A percentile compares a stretch with the other conserved stretches of the same genome.
These are phyloP conservation scores for Oplegnathus fasciatus DNA, from an alignment of 2,113 vertebrate species.

Conservation along the genomic window DNA sequence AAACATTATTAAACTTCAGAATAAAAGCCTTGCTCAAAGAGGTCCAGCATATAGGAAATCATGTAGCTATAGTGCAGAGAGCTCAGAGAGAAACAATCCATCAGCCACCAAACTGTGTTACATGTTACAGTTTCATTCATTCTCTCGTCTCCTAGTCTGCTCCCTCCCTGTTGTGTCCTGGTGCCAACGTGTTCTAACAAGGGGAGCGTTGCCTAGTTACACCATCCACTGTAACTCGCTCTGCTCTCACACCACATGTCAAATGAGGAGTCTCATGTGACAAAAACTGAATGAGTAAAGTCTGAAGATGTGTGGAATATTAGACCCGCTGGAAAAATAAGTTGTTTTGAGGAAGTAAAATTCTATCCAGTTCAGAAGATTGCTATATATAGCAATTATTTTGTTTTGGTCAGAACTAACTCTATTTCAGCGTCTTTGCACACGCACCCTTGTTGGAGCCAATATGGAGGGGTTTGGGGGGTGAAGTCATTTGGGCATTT, in stretches of 20 bases:
- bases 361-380: not conserved
- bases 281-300: not conserved
- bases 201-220: slow-evolving; percentile 5
- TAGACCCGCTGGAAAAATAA: not conserved
- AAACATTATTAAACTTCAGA: not conserved
- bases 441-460: not conserved
- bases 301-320: not conserved
- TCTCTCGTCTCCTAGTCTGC: not conserved
- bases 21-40: not conserved
- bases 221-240: not conserved
- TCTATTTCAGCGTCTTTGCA: not conserved
- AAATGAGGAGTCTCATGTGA: not conserved
- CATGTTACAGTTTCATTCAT: not conserved
- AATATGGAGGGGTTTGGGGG: not conserved
- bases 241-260: not conserved
- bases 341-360: too few species aligned
- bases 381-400: not conserved
- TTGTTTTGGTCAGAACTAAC: not conserved
- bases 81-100: not conserved
- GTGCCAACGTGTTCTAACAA: not conserved
- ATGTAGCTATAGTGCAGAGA: not conserved
- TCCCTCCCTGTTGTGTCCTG: not conserved
- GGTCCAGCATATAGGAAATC: not conserved
- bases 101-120: not conserved
- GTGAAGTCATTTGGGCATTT: not conserved